Evolutionary conservation across 2,888 invertebrate species (phyloP), one percentile per base, ranked within the genome.

Genomic region (Linyphia triangularis): DNA sequence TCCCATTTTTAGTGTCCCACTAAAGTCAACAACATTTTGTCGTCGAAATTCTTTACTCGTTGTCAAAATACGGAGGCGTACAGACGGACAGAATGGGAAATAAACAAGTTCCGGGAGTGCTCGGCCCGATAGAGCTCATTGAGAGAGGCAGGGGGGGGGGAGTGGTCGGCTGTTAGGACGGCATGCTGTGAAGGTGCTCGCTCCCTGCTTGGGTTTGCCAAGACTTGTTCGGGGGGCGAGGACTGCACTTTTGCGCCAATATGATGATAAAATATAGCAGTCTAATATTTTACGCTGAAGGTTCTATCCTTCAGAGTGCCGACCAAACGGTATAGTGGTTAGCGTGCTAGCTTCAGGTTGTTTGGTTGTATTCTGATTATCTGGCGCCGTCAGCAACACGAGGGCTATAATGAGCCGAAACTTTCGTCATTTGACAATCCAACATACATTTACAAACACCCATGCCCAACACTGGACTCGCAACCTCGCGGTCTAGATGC

Each of bases 171-270:
- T n/a, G n/a, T n/a, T n/a, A 28, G 63, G 59, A 10, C 85, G 75
- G 67, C 86, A 22, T 69, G 69, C 30, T 22, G 86, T 26, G 81
- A 26, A n/a, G 28, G 37, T 33, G 59, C 81, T 24, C 51, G 73
- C 72, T 72, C 67, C 65, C 16, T 79, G 33, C n/a, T n/a, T 65
- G 73, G 72, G 72, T 65, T 85, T 73, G 79, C 85, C 85, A 86
- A 79, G 85, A 51, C 78, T 33, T 24, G 1, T 63, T 10, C 59
- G 7, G 24, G 4, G 24, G 24, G 37, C 9, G 13, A 16, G 3
- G 19, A 30, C 7, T 30, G 7, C 40, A 24, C 28, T 72, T 28
- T n/a, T n/a, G 28, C 72, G 51, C 72, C 72, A 72, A 51, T 9
- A 4, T n/a, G 43, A 43, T 16, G 16, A 13, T 43, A 16, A 43